Base-by-base conservation (phyloP, 1,140 invertebrate genomes). In the Drosophila tropicalis region DNA sequence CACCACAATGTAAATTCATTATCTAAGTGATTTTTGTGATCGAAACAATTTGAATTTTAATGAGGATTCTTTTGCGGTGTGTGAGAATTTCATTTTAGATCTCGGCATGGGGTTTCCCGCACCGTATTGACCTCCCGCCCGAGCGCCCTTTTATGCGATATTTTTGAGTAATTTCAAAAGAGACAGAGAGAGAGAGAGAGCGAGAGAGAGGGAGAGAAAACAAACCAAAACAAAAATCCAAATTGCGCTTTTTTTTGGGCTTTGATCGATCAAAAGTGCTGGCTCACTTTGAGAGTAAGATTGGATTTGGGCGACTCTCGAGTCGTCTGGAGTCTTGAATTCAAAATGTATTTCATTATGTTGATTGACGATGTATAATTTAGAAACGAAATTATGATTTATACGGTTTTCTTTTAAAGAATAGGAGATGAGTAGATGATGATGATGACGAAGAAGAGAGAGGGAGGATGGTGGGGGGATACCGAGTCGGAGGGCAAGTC, bases 331-430 rank as follows among this genome's bases (percentile, higher is more conserved):
- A 29, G 29, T 29, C 29, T 7, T 47, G 67, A 62, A 34, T 70
- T 54, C 62, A 70, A 79, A 69, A 67, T 69, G 68, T 67, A 75
- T 86, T 86, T 82, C 83, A 86, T 86, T 87, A 86, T 76, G 76
- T 86, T 86, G 82, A 86, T 86, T 87, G 82, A 86, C 82, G 82
- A 86, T 86, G 83, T 79, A 86, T 85, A 85, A 86, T 85, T 85
- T 85, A 68, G 72, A 68, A 85, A 86, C 71, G 79, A 74, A 86
- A 86, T 86, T 86, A 86, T 86, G 83, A 86, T 86, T 86, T 86
- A 87, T 86, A 86, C 79, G 79, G 79, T 76, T 76, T 79, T 73
- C 75, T 65, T 66, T 70, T 29, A 36, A 70, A 70, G 69, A 63
- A 51, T 60, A 67, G 36, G 41, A 54, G 39, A 7, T 1, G 5